A percentile compares a stretch with the other conserved stretches of the same genome.
Evolutionary conservation across 2,113 vertebrate species (phyloP).

Genomic region (Daubentonia madagascariensis): DNA sequence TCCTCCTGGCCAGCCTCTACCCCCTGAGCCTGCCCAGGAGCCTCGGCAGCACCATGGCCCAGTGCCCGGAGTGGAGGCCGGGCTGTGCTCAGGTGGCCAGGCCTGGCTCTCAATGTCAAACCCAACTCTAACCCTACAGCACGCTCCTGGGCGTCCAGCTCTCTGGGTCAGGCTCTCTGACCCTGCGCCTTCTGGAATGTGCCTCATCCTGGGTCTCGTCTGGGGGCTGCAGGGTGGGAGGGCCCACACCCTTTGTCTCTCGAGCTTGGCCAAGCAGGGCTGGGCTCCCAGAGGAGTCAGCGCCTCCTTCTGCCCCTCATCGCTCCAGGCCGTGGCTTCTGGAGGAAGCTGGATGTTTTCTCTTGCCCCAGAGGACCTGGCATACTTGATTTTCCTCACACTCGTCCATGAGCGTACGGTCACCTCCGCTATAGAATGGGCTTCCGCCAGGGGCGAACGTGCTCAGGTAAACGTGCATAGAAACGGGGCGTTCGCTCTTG

Average conservation of each 20-base stretch:
- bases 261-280: neutral
- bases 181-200: neutral
- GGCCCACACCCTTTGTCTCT: neutral
- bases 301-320: neutral
- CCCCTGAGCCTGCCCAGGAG: neutral
- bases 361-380: neutral
- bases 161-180: neutral
- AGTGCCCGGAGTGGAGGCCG: neutral
- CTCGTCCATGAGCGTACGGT: too few relatives aligned
- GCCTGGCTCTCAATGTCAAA: neutral
- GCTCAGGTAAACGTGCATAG: neutral
- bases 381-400: neutral
- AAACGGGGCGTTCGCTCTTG: neutral
- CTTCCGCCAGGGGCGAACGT: neutral
- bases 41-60: too few relatives aligned
- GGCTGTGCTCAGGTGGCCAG: neutral
- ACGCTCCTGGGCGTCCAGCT: neutral
- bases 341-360: neutral
- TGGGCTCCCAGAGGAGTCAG: neutral
- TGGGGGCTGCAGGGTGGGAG: neutral
- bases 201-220: neutral
- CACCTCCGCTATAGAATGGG: neutral
- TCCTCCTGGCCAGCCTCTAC: rapidly evolving
- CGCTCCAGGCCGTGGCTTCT: too few relatives aligned
- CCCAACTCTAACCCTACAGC: neutral